phyloP scores from a whole-genome alignment of 2,113 vertebrate species.

The Chloroceryle aenea region DNA sequence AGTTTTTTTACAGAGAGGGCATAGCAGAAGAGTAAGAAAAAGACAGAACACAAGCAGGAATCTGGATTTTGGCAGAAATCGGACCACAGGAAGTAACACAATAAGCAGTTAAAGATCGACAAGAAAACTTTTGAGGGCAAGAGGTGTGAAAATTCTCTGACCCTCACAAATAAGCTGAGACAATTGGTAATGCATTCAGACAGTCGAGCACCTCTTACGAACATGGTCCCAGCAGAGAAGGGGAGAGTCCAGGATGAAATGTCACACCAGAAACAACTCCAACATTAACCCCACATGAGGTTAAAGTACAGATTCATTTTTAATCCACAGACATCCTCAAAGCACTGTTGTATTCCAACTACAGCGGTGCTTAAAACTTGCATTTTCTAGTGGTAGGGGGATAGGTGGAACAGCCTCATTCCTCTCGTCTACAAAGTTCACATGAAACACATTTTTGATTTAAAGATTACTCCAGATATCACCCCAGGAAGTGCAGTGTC shows the following conservation, averaged over 20 bases:
- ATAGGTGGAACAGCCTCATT: not conserved
- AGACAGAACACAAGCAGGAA: not conserved
- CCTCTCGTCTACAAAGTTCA: not conserved
- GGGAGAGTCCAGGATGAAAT: not conserved
- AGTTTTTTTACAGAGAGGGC: not conserved
- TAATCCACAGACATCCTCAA: not conserved
- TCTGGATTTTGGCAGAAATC: not conserved
- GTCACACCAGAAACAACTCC: not conserved
- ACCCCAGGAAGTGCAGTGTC: not conserved
- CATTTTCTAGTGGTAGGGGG: not conserved
- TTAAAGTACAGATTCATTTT: not conserved
- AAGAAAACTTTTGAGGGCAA: not conserved
- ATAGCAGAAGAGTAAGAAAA: not conserved
- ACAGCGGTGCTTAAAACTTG: not conserved
- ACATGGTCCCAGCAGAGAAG: not conserved
- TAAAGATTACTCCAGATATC: no score
- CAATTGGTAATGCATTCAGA: not conserved
- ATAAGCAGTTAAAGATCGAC: not conserved
- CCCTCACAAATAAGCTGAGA: not conserved
- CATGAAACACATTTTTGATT: not conserved
- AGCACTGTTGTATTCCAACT: not conserved
- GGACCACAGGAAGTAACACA: not conserved
- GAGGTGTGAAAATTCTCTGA: not conserved
- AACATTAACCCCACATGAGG: not conserved
- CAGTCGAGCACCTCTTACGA: not conserved